phyloP scores from a whole-genome alignment of 1,140 invertebrate genomes.

The Ericerus pela region DNA sequence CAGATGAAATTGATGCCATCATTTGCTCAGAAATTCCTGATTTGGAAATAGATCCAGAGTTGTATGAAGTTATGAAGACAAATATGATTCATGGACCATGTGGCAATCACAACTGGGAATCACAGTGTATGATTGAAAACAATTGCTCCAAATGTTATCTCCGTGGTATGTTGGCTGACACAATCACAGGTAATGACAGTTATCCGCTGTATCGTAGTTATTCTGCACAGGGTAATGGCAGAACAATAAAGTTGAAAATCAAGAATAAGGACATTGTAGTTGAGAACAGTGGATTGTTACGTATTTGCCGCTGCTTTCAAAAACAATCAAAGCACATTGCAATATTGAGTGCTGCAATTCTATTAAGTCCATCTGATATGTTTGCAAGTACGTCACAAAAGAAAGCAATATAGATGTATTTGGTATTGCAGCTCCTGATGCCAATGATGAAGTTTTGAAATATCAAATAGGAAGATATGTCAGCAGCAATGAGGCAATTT shows the following conservation, averaged over 20 bases:
- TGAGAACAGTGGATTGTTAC: conserved; percentile 31
- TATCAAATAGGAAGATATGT: conserved; percentile 30
- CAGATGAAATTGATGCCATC: conserved; percentile 31
- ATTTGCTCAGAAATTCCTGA: conserved; percentile 41
- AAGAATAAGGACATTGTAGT: conserved; percentile 15
- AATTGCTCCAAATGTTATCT: conserved; percentile 35
- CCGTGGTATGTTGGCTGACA: conserved; percentile 23
- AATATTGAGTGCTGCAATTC: conserved; percentile 32
- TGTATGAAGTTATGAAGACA: conserved; percentile 31
- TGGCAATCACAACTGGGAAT: conserved; percentile 32
- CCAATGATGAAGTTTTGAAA: conserved; percentile 30
- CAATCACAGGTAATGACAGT: conserved; percentile 26
- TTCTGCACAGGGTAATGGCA: conserved; percentile 14
- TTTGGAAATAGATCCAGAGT: conserved; percentile 28
- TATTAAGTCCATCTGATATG: background rate
- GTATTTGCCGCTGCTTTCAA: conserved; percentile 28
- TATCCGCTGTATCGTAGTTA: conserved; percentile 30
- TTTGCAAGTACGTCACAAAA: background rate
- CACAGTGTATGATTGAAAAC: conserved; percentile 35
- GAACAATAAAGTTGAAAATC: conserved; percentile 8
- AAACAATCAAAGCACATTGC: conserved; percentile 29
- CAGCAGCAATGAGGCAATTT: conserved; percentile 28
- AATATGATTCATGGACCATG: conserved; percentile 42
- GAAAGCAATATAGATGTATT: background rate
- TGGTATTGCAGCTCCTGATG: conserved; percentile 19